Evolutionary conservation across 35 echinoderm and acorn worm genomes (phyloP).

Genomic region (Ophiothrix spiculata): DNA sequence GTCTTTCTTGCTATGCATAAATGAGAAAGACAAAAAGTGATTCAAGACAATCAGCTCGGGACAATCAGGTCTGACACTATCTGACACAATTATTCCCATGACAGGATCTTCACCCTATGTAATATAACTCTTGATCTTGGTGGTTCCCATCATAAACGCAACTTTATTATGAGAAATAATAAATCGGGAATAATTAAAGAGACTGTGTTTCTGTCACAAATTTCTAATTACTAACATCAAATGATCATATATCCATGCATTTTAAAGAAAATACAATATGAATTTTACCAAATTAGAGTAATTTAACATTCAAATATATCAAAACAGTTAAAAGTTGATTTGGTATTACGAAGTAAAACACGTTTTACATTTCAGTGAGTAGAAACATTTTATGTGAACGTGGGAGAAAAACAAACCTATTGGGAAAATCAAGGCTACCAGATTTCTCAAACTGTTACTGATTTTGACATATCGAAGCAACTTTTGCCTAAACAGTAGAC

Average conservation of each 20-base stretch:
- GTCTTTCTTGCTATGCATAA: no score
- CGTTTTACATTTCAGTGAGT: not conserved
- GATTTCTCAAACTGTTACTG: not conserved
- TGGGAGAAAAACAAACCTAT: not conserved
- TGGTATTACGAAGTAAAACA: not conserved
- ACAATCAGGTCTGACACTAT: no score
- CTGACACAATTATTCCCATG: no score
- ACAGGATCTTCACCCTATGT: no score
- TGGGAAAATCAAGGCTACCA: not conserved
- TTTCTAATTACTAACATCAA: not conserved
- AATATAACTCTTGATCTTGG: no score
- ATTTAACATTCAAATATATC: not conserved
- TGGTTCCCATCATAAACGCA: no score
- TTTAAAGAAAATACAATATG: not conserved
- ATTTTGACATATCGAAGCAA: not conserved
- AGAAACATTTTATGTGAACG: not conserved
- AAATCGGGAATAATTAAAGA: not conserved
- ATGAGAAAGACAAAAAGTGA: no score
- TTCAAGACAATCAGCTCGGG: no score
- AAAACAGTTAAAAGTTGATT: not conserved
- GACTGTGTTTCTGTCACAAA: not conserved
- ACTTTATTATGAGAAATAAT: no score
- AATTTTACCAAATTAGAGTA: not conserved
- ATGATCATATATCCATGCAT: not conserved
- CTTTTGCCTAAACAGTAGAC: not conserved